phyloP scores from a whole-genome alignment of 2,888 invertebrate species.

The Candidula unifasciata region DNA sequence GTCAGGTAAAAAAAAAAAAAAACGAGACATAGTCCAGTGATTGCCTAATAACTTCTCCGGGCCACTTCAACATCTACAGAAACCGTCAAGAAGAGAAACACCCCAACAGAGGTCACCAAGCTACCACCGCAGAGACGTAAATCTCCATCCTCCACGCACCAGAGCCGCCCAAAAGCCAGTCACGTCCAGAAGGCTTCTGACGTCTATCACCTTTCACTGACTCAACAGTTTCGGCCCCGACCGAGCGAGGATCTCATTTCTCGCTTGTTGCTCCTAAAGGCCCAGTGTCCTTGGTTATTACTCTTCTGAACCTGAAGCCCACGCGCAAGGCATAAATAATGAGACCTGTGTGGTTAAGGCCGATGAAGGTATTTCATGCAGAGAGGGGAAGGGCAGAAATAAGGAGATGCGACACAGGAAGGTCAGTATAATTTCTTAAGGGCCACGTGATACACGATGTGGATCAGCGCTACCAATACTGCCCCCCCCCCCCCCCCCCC shows the following conservation, averaged over 20 bases:
- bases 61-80: too few species aligned
- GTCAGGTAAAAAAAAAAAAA: too few species aligned
- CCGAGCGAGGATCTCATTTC: not conserved
- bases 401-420: too few species aligned
- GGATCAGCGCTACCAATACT: too few species aligned
- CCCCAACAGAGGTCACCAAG: too few species aligned
- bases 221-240: not conserved
- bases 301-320: not conserved
- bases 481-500: too few species aligned
- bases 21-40: too few species aligned
- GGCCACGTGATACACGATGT: too few species aligned
- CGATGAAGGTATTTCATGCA: not conserved
- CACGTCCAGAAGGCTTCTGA: not conserved
- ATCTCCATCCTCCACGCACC: not conserved
- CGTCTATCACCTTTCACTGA: conserved; percentile 1
- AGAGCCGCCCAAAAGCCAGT: not conserved
- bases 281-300: conserved; percentile 12
- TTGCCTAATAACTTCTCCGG: too few species aligned
- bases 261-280: conserved; percentile 9
- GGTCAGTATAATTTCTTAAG: too few species aligned
- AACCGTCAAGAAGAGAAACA: too few species aligned
- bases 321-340: conserved; percentile 20
- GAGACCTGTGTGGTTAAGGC: not conserved
- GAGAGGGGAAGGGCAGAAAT: too few species aligned
- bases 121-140: not conserved